Evolutionary conservation across 2,113 vertebrate species (phyloP).

Genomic region (Pelecanus crispus): DNA sequence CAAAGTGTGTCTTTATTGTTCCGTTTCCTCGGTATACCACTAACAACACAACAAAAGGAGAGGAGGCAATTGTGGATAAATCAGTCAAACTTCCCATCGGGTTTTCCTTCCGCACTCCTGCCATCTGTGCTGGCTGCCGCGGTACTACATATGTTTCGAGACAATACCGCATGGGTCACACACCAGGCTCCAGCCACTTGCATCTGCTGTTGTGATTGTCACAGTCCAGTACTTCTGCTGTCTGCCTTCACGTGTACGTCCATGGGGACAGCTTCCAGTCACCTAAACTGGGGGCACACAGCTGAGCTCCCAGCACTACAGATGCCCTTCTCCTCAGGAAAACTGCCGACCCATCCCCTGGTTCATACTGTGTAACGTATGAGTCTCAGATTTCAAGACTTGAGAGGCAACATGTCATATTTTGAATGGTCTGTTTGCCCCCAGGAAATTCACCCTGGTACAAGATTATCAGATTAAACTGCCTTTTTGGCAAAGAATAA

Average conservation of each 20-base stretch:
- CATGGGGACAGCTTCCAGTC: neutral
- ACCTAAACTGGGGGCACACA: neutral
- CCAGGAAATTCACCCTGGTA: neutral
- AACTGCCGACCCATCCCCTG: neutral
- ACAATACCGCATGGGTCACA: neutral
- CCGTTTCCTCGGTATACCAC: neutral
- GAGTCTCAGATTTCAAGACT: neutral
- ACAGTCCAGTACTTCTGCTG: neutral
- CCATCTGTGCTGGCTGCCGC: neutral
- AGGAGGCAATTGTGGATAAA: neutral
- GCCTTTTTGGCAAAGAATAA: neutral
- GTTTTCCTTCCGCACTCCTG: neutral
- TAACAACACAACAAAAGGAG: neutral
- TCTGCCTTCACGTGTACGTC: accelerated
- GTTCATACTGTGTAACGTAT: neutral
- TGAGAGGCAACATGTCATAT: neutral
- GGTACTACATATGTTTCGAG: too few relatives aligned
- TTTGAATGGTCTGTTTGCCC: neutral
- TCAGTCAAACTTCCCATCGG: neutral
- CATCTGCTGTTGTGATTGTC: neutral
- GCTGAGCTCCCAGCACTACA: neutral
- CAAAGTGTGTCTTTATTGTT: neutral
- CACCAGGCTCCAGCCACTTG: neutral
- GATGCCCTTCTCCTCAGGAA: neutral
- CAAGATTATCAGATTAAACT: neutral